These are phyloP conservation scores for Oeneis ivallda DNA, from an alignment of 2,888 invertebrate species.

Conservation along the genomic window DNA sequence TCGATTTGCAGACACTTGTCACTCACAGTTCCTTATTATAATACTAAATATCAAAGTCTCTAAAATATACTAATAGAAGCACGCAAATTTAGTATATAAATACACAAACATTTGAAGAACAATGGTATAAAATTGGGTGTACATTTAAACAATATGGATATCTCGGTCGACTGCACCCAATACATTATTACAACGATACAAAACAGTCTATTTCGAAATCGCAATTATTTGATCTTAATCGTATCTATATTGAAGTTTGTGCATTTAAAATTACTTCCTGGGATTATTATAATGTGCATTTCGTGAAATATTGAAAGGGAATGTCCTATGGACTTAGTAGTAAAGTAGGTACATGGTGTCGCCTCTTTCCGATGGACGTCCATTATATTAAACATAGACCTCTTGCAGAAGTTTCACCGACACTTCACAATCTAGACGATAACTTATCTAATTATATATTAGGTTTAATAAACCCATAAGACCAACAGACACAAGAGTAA, in stretches of 20 bases:
- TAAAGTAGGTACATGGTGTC: no score
- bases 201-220: constrained; percentile 22
- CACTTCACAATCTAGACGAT: no score
- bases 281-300: constrained; percentile 6
- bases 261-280: constrained; percentile 30
- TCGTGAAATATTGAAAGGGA: not conserved
- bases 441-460: not conserved
- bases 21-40: constrained; percentile 24
- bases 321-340: not conserved
- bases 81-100: not conserved
- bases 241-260: constrained; percentile 21
- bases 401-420: no score
- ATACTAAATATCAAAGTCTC: not conserved
- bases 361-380: no score
- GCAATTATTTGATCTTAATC: constrained; percentile 31
- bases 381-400: no score
- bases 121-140: constrained; percentile 5
- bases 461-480: constrained; percentile 16
- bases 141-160: not conserved
- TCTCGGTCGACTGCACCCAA: not conserved
- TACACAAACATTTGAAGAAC: not conserved
- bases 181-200: not conserved
- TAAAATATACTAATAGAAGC: not conserved
- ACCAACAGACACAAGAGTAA: constrained; percentile 10
- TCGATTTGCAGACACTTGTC: constrained; percentile 37